Evolutionary conservation across 2,113 vertebrate genomes (phyloP).

Genomic region (Nansenia antarctica): DNA sequence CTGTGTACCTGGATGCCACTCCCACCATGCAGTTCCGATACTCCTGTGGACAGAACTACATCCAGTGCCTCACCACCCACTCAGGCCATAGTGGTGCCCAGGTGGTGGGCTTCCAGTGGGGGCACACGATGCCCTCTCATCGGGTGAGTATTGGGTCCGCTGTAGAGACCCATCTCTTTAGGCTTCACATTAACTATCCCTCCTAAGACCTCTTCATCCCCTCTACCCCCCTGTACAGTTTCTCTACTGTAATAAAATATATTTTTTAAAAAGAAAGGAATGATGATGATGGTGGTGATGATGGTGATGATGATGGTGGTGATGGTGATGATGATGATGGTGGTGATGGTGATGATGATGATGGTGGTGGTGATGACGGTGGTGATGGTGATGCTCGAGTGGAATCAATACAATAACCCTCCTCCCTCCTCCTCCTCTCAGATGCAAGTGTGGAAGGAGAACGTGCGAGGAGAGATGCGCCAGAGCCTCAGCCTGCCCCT

Average conservation of each 20-base stretch:
- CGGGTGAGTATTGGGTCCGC: constrained; percentile 43
- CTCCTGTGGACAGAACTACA: constrained; percentile 43
- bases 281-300: no score
- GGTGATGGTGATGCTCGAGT: not conserved
- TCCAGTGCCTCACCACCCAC: constrained; percentile 50
- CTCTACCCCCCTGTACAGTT: no score
- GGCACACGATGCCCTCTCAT: constrained; percentile 29
- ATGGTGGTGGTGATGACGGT: no score
- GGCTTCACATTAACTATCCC: no score
- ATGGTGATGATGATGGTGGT: no score
- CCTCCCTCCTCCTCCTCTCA: not conserved
- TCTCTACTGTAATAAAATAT: no score
- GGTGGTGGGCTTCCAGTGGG: constrained; percentile 61
- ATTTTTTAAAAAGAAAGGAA: no score
- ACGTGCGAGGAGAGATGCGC: constrained; percentile 6
- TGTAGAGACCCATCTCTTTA: not conserved
- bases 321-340: no score
- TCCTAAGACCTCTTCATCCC: no score
- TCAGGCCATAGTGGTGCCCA: constrained; percentile 20
- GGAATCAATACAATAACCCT: not conserved
- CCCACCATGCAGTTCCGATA: constrained; percentile 51
- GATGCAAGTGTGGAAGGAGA: constrained; percentile 27
- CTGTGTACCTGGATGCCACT: constrained; percentile 47
- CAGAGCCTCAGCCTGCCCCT: constrained; percentile 42
- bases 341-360: no score